Conservation (phyloP, 1,140 invertebrate species). For the Drosophila pseudoananassae region DNA sequence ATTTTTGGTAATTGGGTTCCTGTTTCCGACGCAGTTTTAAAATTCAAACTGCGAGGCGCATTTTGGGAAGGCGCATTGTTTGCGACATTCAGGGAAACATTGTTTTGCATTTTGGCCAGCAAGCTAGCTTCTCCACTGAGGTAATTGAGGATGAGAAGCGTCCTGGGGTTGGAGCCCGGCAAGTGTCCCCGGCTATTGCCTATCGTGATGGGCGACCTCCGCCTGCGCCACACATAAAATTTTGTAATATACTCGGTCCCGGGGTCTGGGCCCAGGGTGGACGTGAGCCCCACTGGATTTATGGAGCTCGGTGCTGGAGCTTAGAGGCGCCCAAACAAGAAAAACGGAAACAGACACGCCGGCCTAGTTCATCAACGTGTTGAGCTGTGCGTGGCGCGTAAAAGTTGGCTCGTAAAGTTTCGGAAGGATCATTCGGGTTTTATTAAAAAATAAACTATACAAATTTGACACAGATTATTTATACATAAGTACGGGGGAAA, state of each 20-base stretch:
- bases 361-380: slow-evolving; percentile 74
- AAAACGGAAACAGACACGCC: slow-evolving; percentile 6
- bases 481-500: slow-evolving; percentile 56
- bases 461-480: slow-evolving; percentile 78
- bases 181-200: slow-evolving; percentile 21
- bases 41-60: slow-evolving; percentile 41
- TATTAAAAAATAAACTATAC: slow-evolving; percentile 82
- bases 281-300: slow-evolving; percentile 60
- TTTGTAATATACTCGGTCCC: slow-evolving; percentile 58
- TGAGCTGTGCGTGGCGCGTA: slow-evolving; percentile 58
- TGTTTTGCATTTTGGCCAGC: slow-evolving; percentile 58
- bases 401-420: slow-evolving; percentile 70
- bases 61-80: slow-evolving; percentile 40
- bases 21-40: slow-evolving; percentile 34
- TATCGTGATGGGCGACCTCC: slow-evolving; percentile 34
- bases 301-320: slow-evolving; percentile 34
- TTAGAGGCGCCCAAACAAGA: background rate
- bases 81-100: slow-evolving; percentile 14
- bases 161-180: background rate
- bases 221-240: slow-evolving; percentile 57
- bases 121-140: background rate
- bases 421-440: slow-evolving; percentile 68
- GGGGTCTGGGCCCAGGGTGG: slow-evolving; percentile 25
- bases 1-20: slow-evolving; percentile 66
- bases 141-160: background rate